phyloP scores from a whole-genome alignment of 2,113 vertebrate species.

The Gopherus evgoodei region DNA sequence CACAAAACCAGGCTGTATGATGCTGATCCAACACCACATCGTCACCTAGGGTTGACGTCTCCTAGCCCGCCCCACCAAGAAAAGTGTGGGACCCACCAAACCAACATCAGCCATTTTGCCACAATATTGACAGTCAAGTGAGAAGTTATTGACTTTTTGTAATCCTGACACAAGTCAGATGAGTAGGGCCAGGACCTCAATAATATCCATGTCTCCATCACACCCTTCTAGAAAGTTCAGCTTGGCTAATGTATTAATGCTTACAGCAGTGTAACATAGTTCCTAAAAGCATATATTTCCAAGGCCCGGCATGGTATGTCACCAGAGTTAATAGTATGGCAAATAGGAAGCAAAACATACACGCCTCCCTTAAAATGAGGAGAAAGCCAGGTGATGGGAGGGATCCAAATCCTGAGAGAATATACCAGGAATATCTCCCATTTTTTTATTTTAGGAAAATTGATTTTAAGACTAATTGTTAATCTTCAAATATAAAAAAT shows the following conservation, averaged over 20 bases:
- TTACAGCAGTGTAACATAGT: neutral
- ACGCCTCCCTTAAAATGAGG: neutral
- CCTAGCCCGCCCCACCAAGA: too few relatives aligned
- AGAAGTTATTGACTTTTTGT: neutral
- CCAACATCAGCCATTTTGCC: too few relatives aligned
- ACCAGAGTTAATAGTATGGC: neutral
- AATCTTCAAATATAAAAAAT: neutral
- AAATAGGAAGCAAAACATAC: neutral
- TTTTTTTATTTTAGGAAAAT: neutral
- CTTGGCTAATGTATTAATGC: neutral
- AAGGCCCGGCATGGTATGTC: neutral
- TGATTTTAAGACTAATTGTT: neutral
- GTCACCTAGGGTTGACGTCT: too few relatives aligned
- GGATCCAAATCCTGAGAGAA: accelerated
- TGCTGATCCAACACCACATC: too few relatives aligned
- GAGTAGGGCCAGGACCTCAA: neutral
- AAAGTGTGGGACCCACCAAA: too few relatives aligned
- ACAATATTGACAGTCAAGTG: neutral
- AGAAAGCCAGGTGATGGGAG: neutral
- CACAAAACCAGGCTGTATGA: too few relatives aligned
- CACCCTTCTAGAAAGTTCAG: neutral
- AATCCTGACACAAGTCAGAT: neutral
- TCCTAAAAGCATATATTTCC: neutral
- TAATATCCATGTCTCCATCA: neutral
- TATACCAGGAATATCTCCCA: neutral